phyloP scores from a whole-genome alignment of 2,888 invertebrate genomes.

The Monoplex corrugatus region DNA sequence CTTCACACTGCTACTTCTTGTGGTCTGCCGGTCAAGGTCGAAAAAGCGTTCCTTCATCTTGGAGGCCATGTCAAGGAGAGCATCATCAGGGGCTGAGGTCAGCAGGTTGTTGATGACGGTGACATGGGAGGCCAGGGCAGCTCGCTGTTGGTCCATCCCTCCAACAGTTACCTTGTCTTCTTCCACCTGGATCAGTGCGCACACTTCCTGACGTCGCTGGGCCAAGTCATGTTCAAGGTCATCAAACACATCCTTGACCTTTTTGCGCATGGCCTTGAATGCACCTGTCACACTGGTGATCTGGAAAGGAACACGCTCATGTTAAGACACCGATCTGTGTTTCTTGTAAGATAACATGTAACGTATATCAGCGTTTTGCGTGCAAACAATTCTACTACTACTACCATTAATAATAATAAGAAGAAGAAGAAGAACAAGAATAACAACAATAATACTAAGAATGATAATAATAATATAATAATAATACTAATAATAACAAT shows the following conservation, averaged over 20 bases:
- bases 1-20: not conserved
- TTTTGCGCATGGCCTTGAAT: not conserved
- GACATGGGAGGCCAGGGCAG: not conserved
- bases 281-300: not conserved
- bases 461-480: too few species aligned
- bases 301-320: too few species aligned
- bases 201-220: not conserved
- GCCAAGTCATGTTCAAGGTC: too few species aligned
- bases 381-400: too few species aligned
- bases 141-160: not conserved
- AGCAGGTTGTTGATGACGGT: not conserved
- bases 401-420: too few species aligned
- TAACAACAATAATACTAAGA: too few species aligned
- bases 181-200: not conserved
- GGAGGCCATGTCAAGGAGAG: not conserved
- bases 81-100: not conserved
- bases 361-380: too few species aligned
- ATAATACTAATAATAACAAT: too few species aligned
- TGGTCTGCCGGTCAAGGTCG: not conserved
- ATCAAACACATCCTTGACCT: not conserved
- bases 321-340: too few species aligned
- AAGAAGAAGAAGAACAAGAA: too few species aligned
- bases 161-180: not conserved
- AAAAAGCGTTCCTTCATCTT: not conserved
- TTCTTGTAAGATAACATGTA: too few species aligned